Evolutionary conservation across 2,888 invertebrate genomes (phyloP).

Genomic region (Pterobdella sp.): DNA sequence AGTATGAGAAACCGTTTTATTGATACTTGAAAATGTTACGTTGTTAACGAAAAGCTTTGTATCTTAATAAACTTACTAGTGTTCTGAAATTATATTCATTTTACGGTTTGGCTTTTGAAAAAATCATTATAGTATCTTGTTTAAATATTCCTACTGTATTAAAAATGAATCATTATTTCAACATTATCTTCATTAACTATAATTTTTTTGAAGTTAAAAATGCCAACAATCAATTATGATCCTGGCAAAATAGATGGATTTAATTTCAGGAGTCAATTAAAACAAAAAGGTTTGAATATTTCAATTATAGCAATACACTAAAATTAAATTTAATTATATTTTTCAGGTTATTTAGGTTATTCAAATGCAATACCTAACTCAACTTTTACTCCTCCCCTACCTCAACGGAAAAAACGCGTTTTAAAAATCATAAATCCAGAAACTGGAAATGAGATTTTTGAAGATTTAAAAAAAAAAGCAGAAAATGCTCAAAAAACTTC

Average conservation of each 20-base stretch:
- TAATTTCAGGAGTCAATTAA: background rate
- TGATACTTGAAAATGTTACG: too few relatives aligned
- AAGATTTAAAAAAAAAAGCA: constrained; percentile 17
- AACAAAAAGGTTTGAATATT: constrained; percentile 1
- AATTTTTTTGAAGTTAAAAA: background rate
- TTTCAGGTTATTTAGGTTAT: background rate
- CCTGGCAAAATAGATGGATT: constrained; percentile 4
- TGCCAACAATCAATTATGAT: background rate
- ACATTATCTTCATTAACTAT: too few relatives aligned
- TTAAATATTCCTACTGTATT: too few relatives aligned
- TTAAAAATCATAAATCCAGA: constrained; percentile 29
- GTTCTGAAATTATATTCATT: too few relatives aligned
- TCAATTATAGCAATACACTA: background rate
- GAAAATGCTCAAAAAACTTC: background rate
- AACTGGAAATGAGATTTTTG: constrained; percentile 27
- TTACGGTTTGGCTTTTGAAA: too few relatives aligned
- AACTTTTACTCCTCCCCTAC: background rate
- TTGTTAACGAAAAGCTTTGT: too few relatives aligned
- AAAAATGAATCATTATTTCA: too few relatives aligned
- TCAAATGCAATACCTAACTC: background rate
- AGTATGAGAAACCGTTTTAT: too few relatives aligned
- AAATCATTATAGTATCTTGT: too few relatives aligned
- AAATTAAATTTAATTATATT: too few relatives aligned
- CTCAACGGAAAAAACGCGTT: constrained; percentile 14
- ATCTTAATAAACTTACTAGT: too few relatives aligned